phyloP scores from a whole-genome alignment of 2,888 invertebrate species.

The Xestia xanthographa region DNA sequence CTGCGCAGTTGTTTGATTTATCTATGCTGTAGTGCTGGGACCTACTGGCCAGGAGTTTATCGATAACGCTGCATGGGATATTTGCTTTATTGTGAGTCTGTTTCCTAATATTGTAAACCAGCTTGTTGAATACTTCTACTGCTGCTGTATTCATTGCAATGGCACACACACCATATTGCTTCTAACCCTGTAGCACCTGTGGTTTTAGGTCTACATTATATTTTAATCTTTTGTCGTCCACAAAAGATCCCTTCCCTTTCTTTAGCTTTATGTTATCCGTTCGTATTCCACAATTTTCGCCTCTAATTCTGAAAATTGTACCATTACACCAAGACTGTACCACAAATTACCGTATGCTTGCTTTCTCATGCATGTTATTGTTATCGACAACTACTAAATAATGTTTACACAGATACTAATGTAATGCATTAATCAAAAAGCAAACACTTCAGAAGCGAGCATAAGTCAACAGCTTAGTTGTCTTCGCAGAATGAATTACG shows the following conservation, averaged over 20 bases:
- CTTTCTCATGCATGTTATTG: conserved; percentile 13
- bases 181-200: background rate
- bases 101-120: background rate
- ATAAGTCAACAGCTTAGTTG: conserved; percentile 7
- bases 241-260: background rate
- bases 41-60: conserved; percentile 13
- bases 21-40: conserved; percentile 38
- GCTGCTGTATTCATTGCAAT: background rate
- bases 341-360: background rate
- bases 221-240: background rate
- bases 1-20: conserved; percentile 69
- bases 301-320: background rate
- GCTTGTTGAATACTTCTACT: background rate
- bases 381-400: conserved; percentile 9
- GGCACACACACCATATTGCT: background rate
- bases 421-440: conserved; percentile 27
- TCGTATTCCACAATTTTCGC: background rate
- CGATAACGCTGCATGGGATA: conserved; percentile 25
- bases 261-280: background rate
- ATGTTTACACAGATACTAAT: conserved; percentile 13
- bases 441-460: conserved; percentile 23
- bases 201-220: background rate
- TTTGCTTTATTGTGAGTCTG: background rate
- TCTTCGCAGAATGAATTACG: conserved; percentile 21
- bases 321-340: background rate